Conservation (phyloP, 1,140 invertebrate species). For the Delia radicum region DNA sequence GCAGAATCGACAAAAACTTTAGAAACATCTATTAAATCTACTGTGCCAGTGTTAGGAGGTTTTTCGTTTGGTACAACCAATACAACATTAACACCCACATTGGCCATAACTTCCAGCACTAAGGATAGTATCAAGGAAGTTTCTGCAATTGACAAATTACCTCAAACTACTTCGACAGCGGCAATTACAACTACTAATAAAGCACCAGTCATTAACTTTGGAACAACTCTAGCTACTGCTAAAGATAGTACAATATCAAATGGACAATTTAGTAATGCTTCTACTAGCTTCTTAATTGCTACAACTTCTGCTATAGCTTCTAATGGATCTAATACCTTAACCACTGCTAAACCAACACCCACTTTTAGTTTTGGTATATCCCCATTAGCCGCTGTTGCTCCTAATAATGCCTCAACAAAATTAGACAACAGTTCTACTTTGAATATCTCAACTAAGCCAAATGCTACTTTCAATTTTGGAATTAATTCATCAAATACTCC, state of each 20-base stretch:
- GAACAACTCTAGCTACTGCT: too few relatives aligned
- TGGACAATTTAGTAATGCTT: background rate
- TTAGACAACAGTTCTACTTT: too few relatives aligned
- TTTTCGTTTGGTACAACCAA: background rate
- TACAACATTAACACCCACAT: background rate
- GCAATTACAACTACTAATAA: background rate
- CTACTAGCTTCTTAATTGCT: background rate
- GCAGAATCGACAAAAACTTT: background rate
- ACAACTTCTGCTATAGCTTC: too few relatives aligned
- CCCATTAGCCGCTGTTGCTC: background rate
- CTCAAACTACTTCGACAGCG: background rate
- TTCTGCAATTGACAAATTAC: too few relatives aligned
- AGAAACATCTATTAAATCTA: background rate
- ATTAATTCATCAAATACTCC: too few relatives aligned
- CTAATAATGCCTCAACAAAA: too few relatives aligned
- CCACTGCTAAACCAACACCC: too few relatives aligned
- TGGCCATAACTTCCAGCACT: too few relatives aligned
- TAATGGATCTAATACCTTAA: too few relatives aligned
- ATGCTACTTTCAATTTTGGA: too few relatives aligned
- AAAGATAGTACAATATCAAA: background rate
- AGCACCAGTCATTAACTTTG: background rate
- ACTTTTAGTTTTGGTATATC: too few relatives aligned
- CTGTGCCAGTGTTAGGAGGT: background rate
- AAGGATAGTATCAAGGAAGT: background rate
- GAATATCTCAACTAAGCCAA: too few relatives aligned